phyloP scores from a whole-genome alignment of 2,113 vertebrate genomes.

The Cisticola juncidis region DNA sequence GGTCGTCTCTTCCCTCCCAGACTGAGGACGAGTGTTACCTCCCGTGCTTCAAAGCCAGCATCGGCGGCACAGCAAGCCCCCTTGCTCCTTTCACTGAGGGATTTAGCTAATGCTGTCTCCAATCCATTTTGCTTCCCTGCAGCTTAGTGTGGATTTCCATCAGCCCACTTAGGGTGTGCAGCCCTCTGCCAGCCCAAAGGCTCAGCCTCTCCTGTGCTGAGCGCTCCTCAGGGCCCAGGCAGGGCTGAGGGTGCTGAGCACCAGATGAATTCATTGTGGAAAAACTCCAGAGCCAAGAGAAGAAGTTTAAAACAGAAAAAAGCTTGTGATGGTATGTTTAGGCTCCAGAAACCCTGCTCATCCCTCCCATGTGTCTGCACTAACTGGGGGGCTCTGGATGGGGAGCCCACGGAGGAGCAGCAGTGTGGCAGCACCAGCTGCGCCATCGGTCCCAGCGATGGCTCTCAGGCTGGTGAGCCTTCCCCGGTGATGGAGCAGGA shows the following conservation, averaged over 20 bases:
- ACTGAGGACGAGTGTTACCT: not conserved
- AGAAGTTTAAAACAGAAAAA: not conserved
- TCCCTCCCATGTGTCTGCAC: not conserved
- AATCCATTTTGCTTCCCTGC: constrained; percentile 46
- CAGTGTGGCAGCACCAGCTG: constrained; percentile 13
- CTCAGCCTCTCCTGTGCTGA: not conserved
- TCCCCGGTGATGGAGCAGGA: constrained; percentile 42
- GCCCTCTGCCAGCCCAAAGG: not conserved
- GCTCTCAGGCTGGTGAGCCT: constrained; percentile 30
- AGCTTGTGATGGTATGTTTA: fast-evolving
- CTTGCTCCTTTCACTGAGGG: not conserved
- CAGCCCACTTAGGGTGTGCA: constrained; percentile 2
- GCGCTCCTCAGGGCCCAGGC: not conserved
- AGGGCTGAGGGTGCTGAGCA: not conserved
- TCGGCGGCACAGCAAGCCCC: not conserved
- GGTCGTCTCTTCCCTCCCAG: not conserved
- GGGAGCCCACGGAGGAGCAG: not conserved
- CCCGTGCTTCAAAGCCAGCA: not conserved
- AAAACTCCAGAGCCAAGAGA: not conserved
- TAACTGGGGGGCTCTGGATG: not conserved
- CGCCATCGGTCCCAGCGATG: not conserved
- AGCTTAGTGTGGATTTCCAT: constrained; percentile 43
- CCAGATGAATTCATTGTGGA: fast-evolving
- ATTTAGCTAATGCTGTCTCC: constrained; percentile 55
- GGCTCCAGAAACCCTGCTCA: not conserved